A percentile compares a stretch with the other conserved stretches of the same genome.
Conservation (phyloP, 2,888 invertebrate genomes). For the Dascillus cervinus region DNA sequence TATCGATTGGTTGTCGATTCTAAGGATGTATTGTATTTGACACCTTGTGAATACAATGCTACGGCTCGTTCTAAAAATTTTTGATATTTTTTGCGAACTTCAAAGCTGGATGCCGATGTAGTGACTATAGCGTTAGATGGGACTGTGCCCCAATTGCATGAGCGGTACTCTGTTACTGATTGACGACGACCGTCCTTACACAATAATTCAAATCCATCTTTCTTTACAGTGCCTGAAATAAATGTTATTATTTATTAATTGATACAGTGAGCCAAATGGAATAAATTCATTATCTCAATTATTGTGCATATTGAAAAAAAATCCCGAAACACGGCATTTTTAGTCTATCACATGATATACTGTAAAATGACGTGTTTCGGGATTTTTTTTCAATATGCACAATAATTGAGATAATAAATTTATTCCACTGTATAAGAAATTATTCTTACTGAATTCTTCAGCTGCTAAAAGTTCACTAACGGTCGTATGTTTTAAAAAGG, state of each 20-base stretch:
- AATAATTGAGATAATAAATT: no score
- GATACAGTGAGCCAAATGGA: no score
- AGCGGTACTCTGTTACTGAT: slow-evolving; percentile 58
- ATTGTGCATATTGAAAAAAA: no score
- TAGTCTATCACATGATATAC: no score
- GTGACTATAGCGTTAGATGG: slow-evolving; percentile 80
- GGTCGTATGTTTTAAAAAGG: slow-evolving; percentile 82
- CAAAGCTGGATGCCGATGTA: slow-evolving; percentile 64
- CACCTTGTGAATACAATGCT: slow-evolving; percentile 45
- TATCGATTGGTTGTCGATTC: slow-evolving; percentile 10
- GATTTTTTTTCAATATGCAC: no score
- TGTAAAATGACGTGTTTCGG: no score
- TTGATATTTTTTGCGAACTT: slow-evolving; percentile 55
- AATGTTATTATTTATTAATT: no score
- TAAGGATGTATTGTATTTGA: slow-evolving; percentile 16
- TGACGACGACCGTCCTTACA: slow-evolving; percentile 72
- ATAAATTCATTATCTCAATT: no score
- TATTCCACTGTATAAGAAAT: no score
- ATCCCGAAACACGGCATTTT: no score
- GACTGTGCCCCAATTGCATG: slow-evolving; percentile 80
- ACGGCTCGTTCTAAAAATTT: slow-evolving; percentile 56
- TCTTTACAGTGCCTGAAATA: slow-evolving; percentile 52
- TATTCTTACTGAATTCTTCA: slow-evolving; percentile 48
- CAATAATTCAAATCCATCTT: slow-evolving; percentile 68
- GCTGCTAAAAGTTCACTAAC: slow-evolving; percentile 61